Base-by-base conservation (phyloP, 2,888 invertebrate genomes). In the Amiota mariae region DNA sequence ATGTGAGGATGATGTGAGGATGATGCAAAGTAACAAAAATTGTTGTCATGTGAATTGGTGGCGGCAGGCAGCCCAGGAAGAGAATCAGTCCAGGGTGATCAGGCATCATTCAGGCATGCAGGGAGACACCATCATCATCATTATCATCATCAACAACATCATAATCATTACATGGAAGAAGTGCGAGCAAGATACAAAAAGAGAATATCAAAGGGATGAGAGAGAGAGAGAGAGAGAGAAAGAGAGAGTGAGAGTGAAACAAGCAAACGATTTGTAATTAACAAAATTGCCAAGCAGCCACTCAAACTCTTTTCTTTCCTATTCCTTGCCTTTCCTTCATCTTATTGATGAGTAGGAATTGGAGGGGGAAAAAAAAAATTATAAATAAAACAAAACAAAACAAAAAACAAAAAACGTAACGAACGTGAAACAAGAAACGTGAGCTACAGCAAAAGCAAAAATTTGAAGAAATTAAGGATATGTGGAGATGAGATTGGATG, bases 231-330 rank as follows among this genome's bases (percentile, higher is more conserved):
- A 72, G 74, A n/a, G n/a, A n/a, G n/a, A n/a, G n/a, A n/a, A n/a
- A n/a, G 9, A 11, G 57, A 8, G 70, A 20, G 3, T 72, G 72
- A 64, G 76, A 76, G 74, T 72, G 74, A 77, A 76, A 80, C 81
- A 81, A 79, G 79, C 84, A 80, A 82, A 78, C 86, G 86, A 86
- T 87, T 88, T 88, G 89, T 88, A 89, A 89, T 89, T 89, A 89
- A 89, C 88, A 89, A 89, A 89, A 89, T 89, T 89, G 88, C 89
- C 88, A 89, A 85, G 88, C 88, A 88, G 87, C 86, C 85, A 81
- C 80, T 80, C 80, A 78, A 79, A 79, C 79, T 54, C 51, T n/a
- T 36, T 18, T 18, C 8, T 18, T 20, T 10, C 49, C 48, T n/a
- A 49, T 49, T 49, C 36, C 6, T 36, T 36, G n/a, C 36, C 36